A percentile compares a stretch with the other conserved stretches of the same genome.
phyloP scores from a whole-genome alignment of 2,797 vertebrate genomes.

The Notolepis coatsorum region DNA sequence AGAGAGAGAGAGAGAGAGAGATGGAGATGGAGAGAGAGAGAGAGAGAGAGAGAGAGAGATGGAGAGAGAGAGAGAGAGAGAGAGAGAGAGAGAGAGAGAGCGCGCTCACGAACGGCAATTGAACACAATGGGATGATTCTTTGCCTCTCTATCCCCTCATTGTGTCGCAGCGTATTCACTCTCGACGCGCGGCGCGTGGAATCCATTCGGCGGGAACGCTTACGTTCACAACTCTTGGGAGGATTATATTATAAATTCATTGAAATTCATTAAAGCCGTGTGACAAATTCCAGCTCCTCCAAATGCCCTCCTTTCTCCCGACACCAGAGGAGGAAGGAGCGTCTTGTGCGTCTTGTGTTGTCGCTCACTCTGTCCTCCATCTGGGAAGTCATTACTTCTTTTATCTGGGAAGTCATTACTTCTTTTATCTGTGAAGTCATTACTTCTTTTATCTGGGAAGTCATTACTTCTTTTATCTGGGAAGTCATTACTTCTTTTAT shows the following conservation, averaged over 20 bases:
- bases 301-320: constrained; percentile 9
- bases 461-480: no score
- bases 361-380: constrained; percentile 12
- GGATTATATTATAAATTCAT: constrained; percentile 25
- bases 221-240: constrained; percentile 14
- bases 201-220: not conserved
- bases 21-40: constrained; percentile 7
- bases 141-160: constrained; percentile 11
- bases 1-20: constrained; percentile 19
- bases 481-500: no score
- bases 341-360: not conserved
- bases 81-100: not conserved
- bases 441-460: no score
- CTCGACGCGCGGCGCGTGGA: no score
- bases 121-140: not conserved
- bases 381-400: constrained; percentile 12
- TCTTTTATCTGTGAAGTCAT: constrained; percentile 7
- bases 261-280: constrained; percentile 36
- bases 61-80: constrained; percentile 1
- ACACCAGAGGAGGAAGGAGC: no score
- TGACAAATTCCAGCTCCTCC: constrained; percentile 20
- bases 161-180: constrained; percentile 40
- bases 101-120: not conserved
- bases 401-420: no score
- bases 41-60: not conserved